phyloP scores from a whole-genome alignment of 2,113 vertebrate species.

The Tonatia bakeri region DNA sequence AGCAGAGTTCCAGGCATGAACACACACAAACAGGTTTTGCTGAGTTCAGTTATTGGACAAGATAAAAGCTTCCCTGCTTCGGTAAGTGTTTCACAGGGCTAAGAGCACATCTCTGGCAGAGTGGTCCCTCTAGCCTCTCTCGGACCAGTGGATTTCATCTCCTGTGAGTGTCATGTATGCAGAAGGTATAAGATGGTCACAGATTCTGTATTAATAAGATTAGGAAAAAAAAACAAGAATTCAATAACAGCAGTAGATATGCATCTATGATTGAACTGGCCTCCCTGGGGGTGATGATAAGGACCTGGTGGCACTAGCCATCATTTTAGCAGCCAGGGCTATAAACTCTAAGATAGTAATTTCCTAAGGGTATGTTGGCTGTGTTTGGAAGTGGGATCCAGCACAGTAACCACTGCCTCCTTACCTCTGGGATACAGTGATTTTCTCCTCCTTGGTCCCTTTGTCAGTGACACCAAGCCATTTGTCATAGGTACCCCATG shows the following conservation, averaged over 20 bases:
- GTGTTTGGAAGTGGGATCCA: not conserved
- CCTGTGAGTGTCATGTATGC: not conserved
- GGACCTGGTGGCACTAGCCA: not conserved
- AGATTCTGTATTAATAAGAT: not conserved
- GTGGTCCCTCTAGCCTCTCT: not conserved
- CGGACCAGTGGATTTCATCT: not conserved
- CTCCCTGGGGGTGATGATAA: not conserved
- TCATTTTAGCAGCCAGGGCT: not conserved
- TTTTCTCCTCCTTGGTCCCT: not conserved
- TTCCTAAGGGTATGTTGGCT: not conserved
- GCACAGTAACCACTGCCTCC: not conserved
- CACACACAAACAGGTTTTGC: not conserved
- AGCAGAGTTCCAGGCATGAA: not conserved
- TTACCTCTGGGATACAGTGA: not conserved
- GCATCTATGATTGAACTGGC: not conserved
- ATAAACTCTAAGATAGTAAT: not conserved
- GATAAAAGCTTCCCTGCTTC: not conserved
- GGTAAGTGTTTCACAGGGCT: not conserved
- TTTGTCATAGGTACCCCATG: not conserved
- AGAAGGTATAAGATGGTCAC: not conserved
- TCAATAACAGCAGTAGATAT: not conserved
- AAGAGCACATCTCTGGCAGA: not conserved
- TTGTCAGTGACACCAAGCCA: not conserved
- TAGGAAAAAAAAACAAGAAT: not conserved
- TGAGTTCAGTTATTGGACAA: not conserved